Percentiles rank a stretch among this genome's conserved stretches.
Conservation (phyloP, 2,888 invertebrate genomes). For the Thereva unica region DNA sequence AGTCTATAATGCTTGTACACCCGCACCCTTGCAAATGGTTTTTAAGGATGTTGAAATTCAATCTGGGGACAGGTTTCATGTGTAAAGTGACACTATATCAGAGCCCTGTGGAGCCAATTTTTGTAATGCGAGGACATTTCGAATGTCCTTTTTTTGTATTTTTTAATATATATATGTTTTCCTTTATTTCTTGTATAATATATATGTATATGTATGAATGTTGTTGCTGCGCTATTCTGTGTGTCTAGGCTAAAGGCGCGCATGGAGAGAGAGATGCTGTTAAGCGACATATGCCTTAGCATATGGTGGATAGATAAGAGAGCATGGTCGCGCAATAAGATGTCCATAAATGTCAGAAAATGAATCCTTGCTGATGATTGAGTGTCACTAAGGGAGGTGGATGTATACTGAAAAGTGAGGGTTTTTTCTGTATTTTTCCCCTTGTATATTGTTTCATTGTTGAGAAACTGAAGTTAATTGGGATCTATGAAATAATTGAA, state of each 20-base stretch:
- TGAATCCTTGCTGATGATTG: conserved; percentile 6
- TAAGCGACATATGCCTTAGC: no score
- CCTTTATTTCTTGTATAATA: no score
- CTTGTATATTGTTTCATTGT: not conserved
- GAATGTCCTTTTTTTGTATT: not conserved
- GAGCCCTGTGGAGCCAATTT: conserved; percentile 14
- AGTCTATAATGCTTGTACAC: not conserved
- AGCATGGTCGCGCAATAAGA: not conserved
- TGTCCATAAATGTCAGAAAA: conserved; percentile 9
- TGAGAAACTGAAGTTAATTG: no score
- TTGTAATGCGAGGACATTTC: not conserved
- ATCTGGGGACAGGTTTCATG: conserved; percentile 5
- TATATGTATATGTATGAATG: no score
- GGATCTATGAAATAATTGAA: no score
- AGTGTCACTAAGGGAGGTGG: not conserved
- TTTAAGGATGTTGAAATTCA: conserved; percentile 11
- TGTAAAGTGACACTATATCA: conserved; percentile 17
- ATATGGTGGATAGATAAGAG: no score
- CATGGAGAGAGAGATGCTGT: no score
- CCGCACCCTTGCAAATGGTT: not conserved
- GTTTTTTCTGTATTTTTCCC: not conserved
- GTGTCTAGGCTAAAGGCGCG: no score
- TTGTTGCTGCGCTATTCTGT: no score
- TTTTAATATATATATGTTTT: no score
- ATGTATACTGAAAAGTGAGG: not conserved